These are phyloP conservation scores for Drosophila testacea DNA, from an alignment of 2,888 invertebrate genomes.

Conservation along the genomic window DNA sequence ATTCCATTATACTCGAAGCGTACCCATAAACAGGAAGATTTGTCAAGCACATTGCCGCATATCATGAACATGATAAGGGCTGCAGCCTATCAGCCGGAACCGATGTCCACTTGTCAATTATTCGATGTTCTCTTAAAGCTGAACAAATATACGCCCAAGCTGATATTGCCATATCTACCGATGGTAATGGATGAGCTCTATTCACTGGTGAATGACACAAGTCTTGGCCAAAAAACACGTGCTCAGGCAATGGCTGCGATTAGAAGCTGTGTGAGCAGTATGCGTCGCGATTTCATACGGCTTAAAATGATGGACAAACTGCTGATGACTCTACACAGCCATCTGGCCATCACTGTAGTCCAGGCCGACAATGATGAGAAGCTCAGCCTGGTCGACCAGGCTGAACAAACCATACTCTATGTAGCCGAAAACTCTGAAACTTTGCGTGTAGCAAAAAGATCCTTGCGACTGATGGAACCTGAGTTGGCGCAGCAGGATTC, in stretches of 20 bases:
- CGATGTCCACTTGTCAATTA: not conserved
- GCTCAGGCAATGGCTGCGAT: slow-evolving; percentile 8
- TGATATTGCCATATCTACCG: slow-evolving; percentile 20
- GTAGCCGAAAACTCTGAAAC: slow-evolving; percentile 18
- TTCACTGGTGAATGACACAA: not conserved
- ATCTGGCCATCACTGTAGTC: slow-evolving; percentile 12
- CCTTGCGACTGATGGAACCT: slow-evolving; percentile 23
- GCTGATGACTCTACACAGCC: slow-evolving; percentile 7
- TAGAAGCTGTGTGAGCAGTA: slow-evolving; percentile 1
- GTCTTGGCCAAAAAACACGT: slow-evolving; percentile 2
- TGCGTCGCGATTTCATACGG: slow-evolving; percentile 21
- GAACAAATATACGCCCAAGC: slow-evolving; percentile 17
- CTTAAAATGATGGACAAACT: slow-evolving; percentile 31
- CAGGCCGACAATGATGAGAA: slow-evolving; percentile 17
- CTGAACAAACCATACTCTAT: slow-evolving; percentile 2
- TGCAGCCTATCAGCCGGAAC: not conserved
- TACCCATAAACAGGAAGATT: not conserved
- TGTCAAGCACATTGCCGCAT: slow-evolving; percentile 4
- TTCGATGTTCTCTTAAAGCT: slow-evolving; percentile 19
- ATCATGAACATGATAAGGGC: slow-evolving; percentile 14
- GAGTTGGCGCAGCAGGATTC: slow-evolving; percentile 8
- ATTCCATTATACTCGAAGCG: not conserved
- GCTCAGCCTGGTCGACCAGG: not conserved
- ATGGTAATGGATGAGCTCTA: slow-evolving; percentile 19
- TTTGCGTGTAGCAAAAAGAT: slow-evolving; percentile 10